These are phyloP conservation scores for Caenorhabditis sp. DNA, from an alignment of 2,888 invertebrate species.

Conservation along the genomic window DNA sequence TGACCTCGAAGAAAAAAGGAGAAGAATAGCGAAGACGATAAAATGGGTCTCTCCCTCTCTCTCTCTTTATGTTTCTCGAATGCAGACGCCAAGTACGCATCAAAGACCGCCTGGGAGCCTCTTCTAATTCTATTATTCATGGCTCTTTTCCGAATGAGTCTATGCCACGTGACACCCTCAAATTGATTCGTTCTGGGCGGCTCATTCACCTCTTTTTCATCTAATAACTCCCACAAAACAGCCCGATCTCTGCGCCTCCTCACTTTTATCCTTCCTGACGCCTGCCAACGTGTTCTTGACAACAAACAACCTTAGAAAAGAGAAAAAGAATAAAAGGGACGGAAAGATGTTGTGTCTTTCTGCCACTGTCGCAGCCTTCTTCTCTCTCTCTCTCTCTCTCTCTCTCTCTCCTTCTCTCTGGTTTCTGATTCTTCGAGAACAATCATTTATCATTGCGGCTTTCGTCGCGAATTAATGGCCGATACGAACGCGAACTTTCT, in stretches of 20 bases:
- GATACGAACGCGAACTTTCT: constrained; percentile 1
- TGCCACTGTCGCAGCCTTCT: neutral
- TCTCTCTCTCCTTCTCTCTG: constrained; percentile 8
- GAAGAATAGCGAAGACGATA: constrained; percentile 2
- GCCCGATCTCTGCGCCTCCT: neutral
- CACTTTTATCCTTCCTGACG: neutral
- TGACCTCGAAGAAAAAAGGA: constrained; percentile 20
- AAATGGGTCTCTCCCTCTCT: too few species aligned
- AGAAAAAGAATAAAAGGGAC: neutral
- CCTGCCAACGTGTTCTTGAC: constrained; percentile 21
- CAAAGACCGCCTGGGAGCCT: constrained; percentile 23
- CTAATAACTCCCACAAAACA: constrained; percentile 40
- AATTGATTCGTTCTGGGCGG: neutral
- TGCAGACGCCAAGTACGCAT: too few species aligned
- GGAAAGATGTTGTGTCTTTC: constrained; percentile 13
- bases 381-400: constrained; percentile 1
- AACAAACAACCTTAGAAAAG: constrained; percentile 24
- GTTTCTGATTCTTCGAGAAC: constrained; percentile 25
- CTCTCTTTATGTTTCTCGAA: too few species aligned
- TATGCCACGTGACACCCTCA: constrained; percentile 15
- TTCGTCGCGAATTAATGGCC: neutral
- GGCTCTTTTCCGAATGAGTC: constrained; percentile 10
- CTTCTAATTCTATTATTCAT: constrained; percentile 42
- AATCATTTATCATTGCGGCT: neutral
- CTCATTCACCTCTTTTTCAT: neutral